Evolutionary conservation across 2,888 invertebrate genomes (phyloP), one percentile per base, ranked within the genome.

Genomic region (Lordiphosa fenestrarum): DNA sequence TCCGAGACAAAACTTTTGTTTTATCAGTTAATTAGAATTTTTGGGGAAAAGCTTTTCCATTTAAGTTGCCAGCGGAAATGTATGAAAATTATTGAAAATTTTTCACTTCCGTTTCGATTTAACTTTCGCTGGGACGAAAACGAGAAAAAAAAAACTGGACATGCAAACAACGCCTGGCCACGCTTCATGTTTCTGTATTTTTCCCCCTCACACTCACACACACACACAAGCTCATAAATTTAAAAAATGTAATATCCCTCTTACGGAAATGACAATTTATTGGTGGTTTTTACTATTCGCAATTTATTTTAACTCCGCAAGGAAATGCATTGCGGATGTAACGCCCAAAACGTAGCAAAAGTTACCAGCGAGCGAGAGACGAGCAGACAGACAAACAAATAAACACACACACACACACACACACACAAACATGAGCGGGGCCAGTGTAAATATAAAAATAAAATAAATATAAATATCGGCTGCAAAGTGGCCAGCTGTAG

Each of bases 181-280:
- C 25, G 25, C 25, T 39, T 39, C 44, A 37, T 25, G 52, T 33
- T 39, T 12, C 6, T 19, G 15, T 7, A 66, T 56, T 61, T 65
- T 51, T 50, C 44, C 41, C 42, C 3, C 51, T 39, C 44, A 41
- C 49, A 41, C 52, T 41, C 12, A 49, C 46, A 50, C 42, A 48
- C 36, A 54, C 49, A 51, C 65, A 65, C 59, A 51, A 48, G 80
- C 73, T 78, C 80, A 82, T 80, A 80, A 80, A 80, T 80, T 80
- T 82, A 78, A 80, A 80, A 80, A 78, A 82, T 85, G 84, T 81
- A 81, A 81, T 81, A 85, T 81, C 81, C 81, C 81, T 83, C 84
- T 81, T 85, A 81, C 81, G 85, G 85, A 81, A 81, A 81, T 85
- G 81, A 83, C 85, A 81, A 81, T 81, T 81, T 81, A 81, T 81